Conservation (phyloP, 2,113 vertebrate species). For the Psilopsiagon aurifrons region DNA sequence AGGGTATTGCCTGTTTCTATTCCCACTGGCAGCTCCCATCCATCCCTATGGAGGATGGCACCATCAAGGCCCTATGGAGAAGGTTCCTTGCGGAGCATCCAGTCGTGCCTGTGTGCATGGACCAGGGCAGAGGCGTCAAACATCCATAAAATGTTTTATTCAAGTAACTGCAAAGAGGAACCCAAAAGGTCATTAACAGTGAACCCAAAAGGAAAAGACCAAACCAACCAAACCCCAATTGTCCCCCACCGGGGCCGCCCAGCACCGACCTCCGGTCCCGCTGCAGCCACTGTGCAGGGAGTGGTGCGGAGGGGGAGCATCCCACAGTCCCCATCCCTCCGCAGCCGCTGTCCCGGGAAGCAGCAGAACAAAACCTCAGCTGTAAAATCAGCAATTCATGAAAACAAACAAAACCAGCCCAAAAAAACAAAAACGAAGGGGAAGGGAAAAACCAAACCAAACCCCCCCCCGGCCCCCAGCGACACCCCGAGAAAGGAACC, state of each 20-base stretch:
- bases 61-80: not conserved
- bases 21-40: not conserved
- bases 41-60: not conserved
- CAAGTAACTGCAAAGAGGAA: constrained; percentile 85
- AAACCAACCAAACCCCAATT: not conserved
- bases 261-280: constrained; percentile 13
- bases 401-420: not conserved
- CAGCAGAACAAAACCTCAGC: constrained; percentile 25
- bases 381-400: not conserved
- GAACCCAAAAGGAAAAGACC: not conserved
- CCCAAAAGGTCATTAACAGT: constrained; percentile 65
- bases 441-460: not conserved
- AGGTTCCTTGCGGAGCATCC: not conserved
- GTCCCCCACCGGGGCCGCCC: not conserved
- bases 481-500: not conserved
- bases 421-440: not conserved
- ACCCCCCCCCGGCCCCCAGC: not conserved
- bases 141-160: constrained; percentile 79
- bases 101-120: not conserved
- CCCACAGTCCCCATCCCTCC: not conserved
- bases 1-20: not conserved
- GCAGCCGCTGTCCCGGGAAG: constrained; percentile 18
- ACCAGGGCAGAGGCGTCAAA: not conserved
- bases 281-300: not conserved
- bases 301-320: not conserved